Conservation (phyloP, 2,888 invertebrate genomes). For the Trachelus tabidus region DNA sequence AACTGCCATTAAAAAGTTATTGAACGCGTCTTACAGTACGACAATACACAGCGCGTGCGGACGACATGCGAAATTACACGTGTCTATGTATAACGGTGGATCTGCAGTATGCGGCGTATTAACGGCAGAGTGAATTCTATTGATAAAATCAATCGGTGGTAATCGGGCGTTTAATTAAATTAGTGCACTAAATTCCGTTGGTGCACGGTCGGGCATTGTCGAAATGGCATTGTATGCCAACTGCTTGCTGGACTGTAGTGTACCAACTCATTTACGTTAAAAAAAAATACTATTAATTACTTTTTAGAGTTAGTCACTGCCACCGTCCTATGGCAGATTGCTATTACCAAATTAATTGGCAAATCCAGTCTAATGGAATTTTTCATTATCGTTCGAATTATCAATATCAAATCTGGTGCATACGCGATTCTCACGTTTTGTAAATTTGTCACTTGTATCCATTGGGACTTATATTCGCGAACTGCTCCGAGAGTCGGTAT, state of each 20-base stretch:
- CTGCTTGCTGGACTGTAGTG: background rate
- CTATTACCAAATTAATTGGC: background rate
- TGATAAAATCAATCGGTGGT: slow-evolving; percentile 17
- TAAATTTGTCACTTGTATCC: background rate
- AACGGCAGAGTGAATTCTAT: background rate
- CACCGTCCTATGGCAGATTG: background rate
- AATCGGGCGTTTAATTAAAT: slow-evolving; percentile 33
- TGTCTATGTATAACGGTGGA: background rate
- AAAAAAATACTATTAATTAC: background rate
- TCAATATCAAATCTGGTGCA: slow-evolving; percentile 15
- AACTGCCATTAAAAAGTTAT: background rate
- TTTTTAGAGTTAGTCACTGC: background rate
- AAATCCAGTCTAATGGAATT: slow-evolving; percentile 24
- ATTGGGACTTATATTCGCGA: background rate
- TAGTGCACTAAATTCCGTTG: slow-evolving; percentile 31
- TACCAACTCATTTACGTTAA: background rate
- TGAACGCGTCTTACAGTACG: background rate
- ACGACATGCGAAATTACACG: background rate
- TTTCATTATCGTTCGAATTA: slow-evolving; percentile 24
- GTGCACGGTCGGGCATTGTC: background rate
- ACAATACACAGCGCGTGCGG: background rate
- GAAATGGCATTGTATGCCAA: background rate
- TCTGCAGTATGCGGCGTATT: background rate
- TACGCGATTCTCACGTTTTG: background rate
- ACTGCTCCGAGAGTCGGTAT: background rate